A percentile compares a stretch with the other conserved stretches of the same genome.
Evolutionary conservation across 1,140 invertebrate genomes (phyloP).

Genomic region (Hylaeus volcanicus): DNA sequence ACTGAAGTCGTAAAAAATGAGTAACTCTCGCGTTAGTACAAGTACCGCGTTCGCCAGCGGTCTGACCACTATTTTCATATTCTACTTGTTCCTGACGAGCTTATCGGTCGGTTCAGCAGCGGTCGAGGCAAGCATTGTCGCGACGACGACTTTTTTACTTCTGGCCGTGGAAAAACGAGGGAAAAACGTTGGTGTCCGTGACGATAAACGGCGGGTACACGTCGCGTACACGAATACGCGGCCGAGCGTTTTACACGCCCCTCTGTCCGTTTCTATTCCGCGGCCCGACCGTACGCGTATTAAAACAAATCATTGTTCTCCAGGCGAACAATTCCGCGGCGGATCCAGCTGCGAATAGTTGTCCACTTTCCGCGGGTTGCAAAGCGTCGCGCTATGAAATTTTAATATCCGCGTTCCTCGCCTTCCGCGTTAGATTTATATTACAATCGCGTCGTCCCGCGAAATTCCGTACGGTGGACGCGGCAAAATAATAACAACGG

Average conservation of each 20-base stretch:
- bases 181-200: slow-evolving; percentile 43
- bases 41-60: too few relatives aligned
- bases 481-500: slow-evolving; percentile 35
- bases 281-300: slow-evolving; percentile 3
- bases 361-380: slow-evolving; percentile 13
- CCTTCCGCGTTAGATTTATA: slow-evolving; percentile 35
- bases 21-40: too few relatives aligned
- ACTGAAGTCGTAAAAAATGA: too few relatives aligned
- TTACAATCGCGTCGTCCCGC: slow-evolving; percentile 16
- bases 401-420: slow-evolving; percentile 48
- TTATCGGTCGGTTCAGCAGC: neutral
- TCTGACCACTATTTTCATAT: too few relatives aligned
- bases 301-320: slow-evolving; percentile 56
- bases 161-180: slow-evolving; percentile 44
- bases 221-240: slow-evolving; percentile 62
- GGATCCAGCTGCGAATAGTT: slow-evolving; percentile 14
- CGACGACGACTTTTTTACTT: slow-evolving; percentile 50
- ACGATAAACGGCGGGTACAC: slow-evolving; percentile 57
- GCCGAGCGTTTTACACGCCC: slow-evolving; percentile 34
- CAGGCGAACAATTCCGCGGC: slow-evolving; percentile 39
- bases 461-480: slow-evolving; percentile 14
- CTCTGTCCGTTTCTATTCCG: slow-evolving; percentile 25
- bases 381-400: slow-evolving; percentile 38
- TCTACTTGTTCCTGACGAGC: too few relatives aligned
- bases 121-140: neutral